These are phyloP conservation scores for Abrostola triplasia DNA, from an alignment of 2,888 invertebrate species.

Conservation along the genomic window DNA sequence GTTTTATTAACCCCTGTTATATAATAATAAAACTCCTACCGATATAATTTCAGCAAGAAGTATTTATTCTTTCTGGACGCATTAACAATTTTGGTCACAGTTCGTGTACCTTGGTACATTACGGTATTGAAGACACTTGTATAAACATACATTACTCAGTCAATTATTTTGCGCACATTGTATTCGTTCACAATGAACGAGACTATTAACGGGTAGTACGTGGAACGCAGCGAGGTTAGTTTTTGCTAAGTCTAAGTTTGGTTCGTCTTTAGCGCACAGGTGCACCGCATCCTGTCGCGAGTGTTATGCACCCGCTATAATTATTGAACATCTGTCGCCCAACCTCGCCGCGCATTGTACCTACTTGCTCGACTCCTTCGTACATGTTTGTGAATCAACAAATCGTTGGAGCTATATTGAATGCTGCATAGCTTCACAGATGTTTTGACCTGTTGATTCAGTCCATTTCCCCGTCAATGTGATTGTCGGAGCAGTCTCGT, in stretches of 20 bases:
- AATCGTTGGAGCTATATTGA: constrained; percentile 30
- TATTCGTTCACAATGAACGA: neutral
- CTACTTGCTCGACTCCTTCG: constrained; percentile 11
- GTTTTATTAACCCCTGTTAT: no score
- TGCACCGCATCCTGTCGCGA: constrained; percentile 81
- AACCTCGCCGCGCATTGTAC: constrained; percentile 45
- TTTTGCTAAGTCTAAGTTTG: constrained; percentile 75
- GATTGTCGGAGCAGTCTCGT: constrained; percentile 78
- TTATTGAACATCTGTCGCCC: constrained; percentile 80
- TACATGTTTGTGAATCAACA: constrained; percentile 13
- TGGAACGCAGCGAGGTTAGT: constrained; percentile 56
- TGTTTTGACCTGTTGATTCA: constrained; percentile 80
- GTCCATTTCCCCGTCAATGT: constrained; percentile 79
- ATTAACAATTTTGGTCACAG: no score
- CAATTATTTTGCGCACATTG: neutral
- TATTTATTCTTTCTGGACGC: no score
- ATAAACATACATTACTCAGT: neutral
- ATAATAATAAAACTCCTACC: no score
- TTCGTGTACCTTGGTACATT: no score
- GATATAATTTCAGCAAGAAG: no score
- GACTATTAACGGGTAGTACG: constrained; percentile 24
- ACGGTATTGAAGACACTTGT: neutral
- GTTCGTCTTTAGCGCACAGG: constrained; percentile 76
- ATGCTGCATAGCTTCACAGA: constrained; percentile 58
- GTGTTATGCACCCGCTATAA: constrained; percentile 72